Conservation (phyloP, 2,113 vertebrate genomes). For the Alectura lathami region DNA sequence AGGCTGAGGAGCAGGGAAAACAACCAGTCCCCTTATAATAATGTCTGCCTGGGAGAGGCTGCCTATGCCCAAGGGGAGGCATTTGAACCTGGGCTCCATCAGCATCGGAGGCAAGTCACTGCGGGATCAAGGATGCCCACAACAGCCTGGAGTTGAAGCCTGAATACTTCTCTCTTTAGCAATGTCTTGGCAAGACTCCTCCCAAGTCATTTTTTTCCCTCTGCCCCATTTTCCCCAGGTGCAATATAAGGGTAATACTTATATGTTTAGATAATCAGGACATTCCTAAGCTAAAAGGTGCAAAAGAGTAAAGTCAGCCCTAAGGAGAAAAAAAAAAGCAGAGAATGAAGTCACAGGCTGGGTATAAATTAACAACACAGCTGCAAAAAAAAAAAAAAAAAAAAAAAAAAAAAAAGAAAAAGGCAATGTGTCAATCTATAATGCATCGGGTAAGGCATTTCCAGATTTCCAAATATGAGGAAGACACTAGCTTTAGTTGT, state of each 20-base stretch:
- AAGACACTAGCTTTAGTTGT: neutral
- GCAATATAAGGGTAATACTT: accelerated
- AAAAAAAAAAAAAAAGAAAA: neutral
- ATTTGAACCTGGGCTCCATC: neutral
- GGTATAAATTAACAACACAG: neutral
- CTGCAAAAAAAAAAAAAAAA: neutral
- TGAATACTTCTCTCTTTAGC: neutral
- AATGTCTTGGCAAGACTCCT: neutral
- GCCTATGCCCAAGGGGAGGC: neutral
- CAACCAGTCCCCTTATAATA: conserved; percentile 43
- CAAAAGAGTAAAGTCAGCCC: neutral
- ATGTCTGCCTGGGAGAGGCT: neutral
- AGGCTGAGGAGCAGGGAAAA: conserved; percentile 48
- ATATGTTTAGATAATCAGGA: neutral
- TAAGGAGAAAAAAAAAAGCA: neutral
- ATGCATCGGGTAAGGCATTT: neutral
- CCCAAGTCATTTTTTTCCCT: neutral
- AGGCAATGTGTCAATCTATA: neutral
- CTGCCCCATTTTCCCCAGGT: conserved; percentile 1
- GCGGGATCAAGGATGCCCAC: neutral
- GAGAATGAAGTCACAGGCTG: neutral
- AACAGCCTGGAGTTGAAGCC: neutral
- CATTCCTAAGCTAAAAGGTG: neutral
- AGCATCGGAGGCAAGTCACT: accelerated
- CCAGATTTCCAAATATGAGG: neutral